Conservation (phyloP, 2,113 vertebrate genomes). For the Megalops atlanticus region DNA sequence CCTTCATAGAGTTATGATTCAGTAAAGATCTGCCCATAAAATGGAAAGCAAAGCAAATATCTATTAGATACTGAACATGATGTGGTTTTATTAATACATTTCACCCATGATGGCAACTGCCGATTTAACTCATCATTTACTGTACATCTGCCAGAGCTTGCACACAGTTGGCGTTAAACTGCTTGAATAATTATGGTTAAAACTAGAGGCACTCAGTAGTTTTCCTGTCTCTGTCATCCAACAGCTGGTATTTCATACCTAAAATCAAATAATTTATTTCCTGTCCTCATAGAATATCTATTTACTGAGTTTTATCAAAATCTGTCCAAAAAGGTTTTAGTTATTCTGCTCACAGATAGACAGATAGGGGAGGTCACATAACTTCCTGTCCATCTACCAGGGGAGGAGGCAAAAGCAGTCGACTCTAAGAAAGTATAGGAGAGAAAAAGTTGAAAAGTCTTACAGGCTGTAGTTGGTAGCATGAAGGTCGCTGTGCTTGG, state of each 20-base stretch:
- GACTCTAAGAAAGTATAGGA: neutral
- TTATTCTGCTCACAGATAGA: neutral
- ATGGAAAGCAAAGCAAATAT: neutral
- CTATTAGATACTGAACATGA: neutral
- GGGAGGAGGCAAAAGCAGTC: neutral
- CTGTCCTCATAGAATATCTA: too few relatives aligned
- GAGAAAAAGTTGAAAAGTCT: neutral
- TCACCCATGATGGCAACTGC: neutral
- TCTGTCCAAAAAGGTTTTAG: neutral
- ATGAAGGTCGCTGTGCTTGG: slow-evolving; percentile 66
- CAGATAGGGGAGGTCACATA: neutral
- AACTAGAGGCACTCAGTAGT: too few relatives aligned
- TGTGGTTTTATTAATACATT: neutral
- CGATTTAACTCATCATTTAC: slow-evolving; percentile 2
- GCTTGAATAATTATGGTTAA: neutral
- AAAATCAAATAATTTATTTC: too few relatives aligned
- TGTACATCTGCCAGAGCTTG: neutral
- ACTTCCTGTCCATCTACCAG: neutral
- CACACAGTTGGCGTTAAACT: neutral
- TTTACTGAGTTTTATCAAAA: too few relatives aligned
- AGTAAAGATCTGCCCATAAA: neutral
- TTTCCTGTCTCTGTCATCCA: too few relatives aligned
- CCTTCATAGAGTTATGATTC: neutral
- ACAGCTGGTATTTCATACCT: too few relatives aligned
- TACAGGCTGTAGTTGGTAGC: slow-evolving; percentile 44